Conservation (phyloP, 2,888 invertebrate genomes). For the Clanis bilineata region DNA sequence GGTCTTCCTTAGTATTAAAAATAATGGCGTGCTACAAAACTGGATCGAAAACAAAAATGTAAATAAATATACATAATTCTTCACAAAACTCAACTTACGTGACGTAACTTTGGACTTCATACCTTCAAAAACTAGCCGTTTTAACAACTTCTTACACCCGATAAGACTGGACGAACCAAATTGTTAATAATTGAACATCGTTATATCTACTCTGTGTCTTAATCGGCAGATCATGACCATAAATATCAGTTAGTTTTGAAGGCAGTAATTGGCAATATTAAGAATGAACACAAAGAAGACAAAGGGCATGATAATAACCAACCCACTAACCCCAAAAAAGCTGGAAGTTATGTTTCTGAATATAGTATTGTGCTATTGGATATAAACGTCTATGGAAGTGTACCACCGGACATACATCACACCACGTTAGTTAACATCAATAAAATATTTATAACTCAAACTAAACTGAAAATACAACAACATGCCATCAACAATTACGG, state of each 20-base stretch:
- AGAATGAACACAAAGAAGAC: neutral
- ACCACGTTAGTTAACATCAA: too few relatives aligned
- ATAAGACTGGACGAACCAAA: neutral
- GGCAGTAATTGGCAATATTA: neutral
- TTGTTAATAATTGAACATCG: neutral
- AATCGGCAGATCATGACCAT: neutral
- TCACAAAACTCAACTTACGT: too few relatives aligned
- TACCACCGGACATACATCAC: too few relatives aligned
- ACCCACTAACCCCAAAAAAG: neutral
- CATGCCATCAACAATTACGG: too few relatives aligned
- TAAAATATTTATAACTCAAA: too few relatives aligned
- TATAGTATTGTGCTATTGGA: too few relatives aligned
- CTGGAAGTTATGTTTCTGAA: neutral
- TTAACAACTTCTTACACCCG: neutral
- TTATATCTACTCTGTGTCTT: neutral
- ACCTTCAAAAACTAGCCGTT: neutral
- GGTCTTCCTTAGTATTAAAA: slow-evolving; percentile 53
- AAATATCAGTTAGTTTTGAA: neutral
- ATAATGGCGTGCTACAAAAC: slow-evolving; percentile 13
- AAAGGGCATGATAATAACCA: neutral
- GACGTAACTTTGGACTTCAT: neutral
- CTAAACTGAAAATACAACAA: too few relatives aligned
- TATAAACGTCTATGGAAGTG: too few relatives aligned
- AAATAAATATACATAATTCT: neutral
- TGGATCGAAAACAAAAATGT: neutral